Evolutionary conservation across 2,113 vertebrate species (phyloP), one percentile per base, ranked within the genome.

Genomic region (Columba livia): DNA sequence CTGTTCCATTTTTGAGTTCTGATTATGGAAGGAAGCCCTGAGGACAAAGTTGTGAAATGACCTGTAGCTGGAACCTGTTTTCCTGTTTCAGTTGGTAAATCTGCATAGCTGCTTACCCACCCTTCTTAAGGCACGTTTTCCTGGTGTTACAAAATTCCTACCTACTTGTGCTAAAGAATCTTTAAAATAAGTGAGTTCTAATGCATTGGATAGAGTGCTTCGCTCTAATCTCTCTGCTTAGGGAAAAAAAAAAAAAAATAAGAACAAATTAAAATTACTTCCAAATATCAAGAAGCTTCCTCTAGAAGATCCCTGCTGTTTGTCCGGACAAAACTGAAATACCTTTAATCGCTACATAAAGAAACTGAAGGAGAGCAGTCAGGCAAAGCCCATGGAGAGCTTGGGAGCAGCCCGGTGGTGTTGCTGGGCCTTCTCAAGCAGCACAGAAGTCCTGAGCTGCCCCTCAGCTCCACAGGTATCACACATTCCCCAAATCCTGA

Each of bases 1-100:
- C 65, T 80, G 88, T 78, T 95, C 90, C 79, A 88, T 65, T 96
- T 96, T 50, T 88, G 56, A 78, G 71, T 71, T 88, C 73, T 67
- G 42, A 62, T 5, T 74, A 38, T 91, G 88, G 79, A 92, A 89
- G 81, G 91, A 93, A 78, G 75, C 85, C 90, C 88, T 3, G 5
- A 90, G 82, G 71, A 96, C 71, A 91, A 72, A 82, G 82, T 60
- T 80, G 21, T 86, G 72, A 90, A 93, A 60, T 81, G 38, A 93
- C 82, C 88, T 88, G 38, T 58, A 88, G 38, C 3, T 86, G 65
- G 82, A 88, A 90, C 38, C 48, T 86, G 42, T 48, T 86, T 86
- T 93, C 50, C 72, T 67, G 15, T 84, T 86, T 78, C 60, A 50
- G 48, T 9, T 20, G 25, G n/a, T 66, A 86, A 81, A 85, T 80